These are phyloP conservation scores for Listronotus bonariensis DNA, from an alignment of 1,140 invertebrate species.

Conservation along the genomic window DNA sequence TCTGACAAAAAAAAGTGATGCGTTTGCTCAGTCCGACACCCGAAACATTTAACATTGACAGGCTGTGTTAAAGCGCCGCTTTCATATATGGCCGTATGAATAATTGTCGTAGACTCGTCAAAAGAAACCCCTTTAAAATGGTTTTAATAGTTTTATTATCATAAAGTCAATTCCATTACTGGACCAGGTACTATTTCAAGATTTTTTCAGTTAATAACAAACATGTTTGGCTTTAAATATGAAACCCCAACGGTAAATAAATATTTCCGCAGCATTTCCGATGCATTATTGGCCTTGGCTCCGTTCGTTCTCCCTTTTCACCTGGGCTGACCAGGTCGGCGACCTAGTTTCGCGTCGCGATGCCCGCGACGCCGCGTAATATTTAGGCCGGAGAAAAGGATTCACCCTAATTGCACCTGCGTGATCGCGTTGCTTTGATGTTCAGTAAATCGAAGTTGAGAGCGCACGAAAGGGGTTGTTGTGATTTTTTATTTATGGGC, in stretches of 20 bases:
- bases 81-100: too few species aligned
- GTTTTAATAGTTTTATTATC: too few species aligned
- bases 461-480: constrained; percentile 10
- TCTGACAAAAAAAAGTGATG: too few species aligned
- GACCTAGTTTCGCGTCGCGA: constrained; percentile 29
- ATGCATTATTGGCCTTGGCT: constrained; percentile 34
- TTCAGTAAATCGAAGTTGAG: constrained; percentile 3
- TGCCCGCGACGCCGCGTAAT: constrained; percentile 28
- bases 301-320: constrained; percentile 35
- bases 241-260: constrained; percentile 19
- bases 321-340: constrained; percentile 32
- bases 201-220: too few species aligned
- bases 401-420: constrained; percentile 32
- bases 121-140: too few species aligned
- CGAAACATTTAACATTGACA: too few species aligned
- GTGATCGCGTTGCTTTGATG: constrained; percentile 14
- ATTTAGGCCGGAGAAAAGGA: constrained; percentile 29
- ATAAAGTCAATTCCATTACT: too few species aligned
- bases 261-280: constrained; percentile 24
- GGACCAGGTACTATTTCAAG: too few species aligned
- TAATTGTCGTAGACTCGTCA: too few species aligned
- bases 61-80: too few species aligned
- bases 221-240: not conserved
- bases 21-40: too few species aligned
- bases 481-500: constrained; percentile 1